Conservation (phyloP, 2,113 vertebrate genomes). For the Chamaea fasciata region DNA sequence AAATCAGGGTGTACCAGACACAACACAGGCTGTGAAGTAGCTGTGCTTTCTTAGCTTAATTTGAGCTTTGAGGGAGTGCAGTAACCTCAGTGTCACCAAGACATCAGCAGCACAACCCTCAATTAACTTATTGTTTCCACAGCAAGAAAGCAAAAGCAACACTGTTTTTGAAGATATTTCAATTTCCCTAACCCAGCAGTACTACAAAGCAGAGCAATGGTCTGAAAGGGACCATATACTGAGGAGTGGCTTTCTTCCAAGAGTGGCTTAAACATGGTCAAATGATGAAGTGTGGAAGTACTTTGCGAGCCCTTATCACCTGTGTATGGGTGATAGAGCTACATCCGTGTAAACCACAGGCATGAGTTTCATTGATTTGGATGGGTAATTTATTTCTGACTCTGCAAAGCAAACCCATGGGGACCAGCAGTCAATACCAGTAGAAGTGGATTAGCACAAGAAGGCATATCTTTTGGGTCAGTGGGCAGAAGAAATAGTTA, state of each 20-base stretch:
- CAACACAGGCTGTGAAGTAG: background rate
- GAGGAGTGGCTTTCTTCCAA: background rate
- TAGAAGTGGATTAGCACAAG: background rate
- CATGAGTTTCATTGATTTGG: background rate
- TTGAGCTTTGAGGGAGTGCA: background rate
- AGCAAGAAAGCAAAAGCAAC: background rate
- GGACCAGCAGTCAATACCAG: background rate
- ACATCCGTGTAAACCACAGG: background rate
- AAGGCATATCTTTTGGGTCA: background rate
- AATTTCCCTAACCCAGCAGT: background rate
- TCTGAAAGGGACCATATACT: background rate
- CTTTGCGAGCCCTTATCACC: background rate
- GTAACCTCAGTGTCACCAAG: background rate
- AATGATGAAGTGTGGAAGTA: background rate
- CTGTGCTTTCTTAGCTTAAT: background rate
- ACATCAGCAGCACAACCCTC: background rate
- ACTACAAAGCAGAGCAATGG: background rate
- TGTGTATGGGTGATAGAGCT: background rate
- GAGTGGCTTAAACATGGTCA: background rate
- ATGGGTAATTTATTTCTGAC: slow-evolving; percentile 20
- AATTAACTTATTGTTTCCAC: background rate
- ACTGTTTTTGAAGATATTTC: background rate
- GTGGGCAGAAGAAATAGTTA: background rate
- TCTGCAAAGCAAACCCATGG: background rate
- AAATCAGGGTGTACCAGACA: background rate